Evolutionary conservation across 2,888 invertebrate genomes (phyloP), one percentile per base, ranked within the genome.

Genomic region (Drosophila maculinotata): DNA sequence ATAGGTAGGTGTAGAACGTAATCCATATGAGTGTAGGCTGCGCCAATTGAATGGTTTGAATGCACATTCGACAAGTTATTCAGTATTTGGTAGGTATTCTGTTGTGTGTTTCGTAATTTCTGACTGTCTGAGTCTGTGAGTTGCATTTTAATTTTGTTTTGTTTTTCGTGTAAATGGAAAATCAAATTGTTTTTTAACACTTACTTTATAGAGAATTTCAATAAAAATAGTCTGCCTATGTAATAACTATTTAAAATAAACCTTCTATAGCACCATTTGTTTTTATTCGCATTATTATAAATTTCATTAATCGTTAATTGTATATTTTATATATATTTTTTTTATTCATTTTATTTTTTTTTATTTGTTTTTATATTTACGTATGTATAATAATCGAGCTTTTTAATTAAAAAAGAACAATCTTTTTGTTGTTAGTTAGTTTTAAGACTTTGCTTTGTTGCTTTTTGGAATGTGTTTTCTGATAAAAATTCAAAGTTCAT

Each of bases 231-330:
- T 64, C 64, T 73, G 41, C 57, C 71, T 89, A 85, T 67, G 26
- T 79, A 73, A 73, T 62, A 72, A 80, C 87, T 88, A 88, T 66
- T 52, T 76, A 87, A 87, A 83, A 88, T 86, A 82, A 87, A 86
- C 88, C 88, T 88, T 87, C 88, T 82, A 88, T 88, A 82, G 82
- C 82, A 82, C 87, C 88, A 79, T 86, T 82, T 82, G 79, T 85
- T 82, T 87, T 81, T 87, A 69, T 74, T 66, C 69, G 69, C 39
- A 90, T 89, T 89, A 83, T 85, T 88, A 84, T 88, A 85, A 77
- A 65, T 73, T 64, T 51, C 53, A 67, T 60, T 66, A 59, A 54
- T 10, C 33, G 23, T 49, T 53, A 33, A 78, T 85, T 77, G 73
- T 59, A 47, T 65, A 42, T 60, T 59, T 31, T 36, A 25, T 33